Base-by-base conservation (phyloP, 2,888 invertebrate species). In the Anagyrus pseudococci region DNA sequence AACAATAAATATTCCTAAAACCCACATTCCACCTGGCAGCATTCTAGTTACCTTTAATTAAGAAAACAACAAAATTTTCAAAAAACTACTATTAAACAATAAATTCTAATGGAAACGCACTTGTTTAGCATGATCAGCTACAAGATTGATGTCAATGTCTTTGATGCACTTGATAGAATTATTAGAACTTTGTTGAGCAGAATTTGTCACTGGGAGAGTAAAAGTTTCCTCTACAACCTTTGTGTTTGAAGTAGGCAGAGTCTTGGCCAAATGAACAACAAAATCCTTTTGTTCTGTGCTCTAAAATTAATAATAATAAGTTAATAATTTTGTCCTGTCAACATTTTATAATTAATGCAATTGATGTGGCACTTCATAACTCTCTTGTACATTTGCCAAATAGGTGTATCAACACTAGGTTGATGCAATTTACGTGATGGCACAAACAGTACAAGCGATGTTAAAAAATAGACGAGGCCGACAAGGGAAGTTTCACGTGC, bases 1-100 rank as follows among this genome's bases (percentile, higher is more conserved):
- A 56, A 89, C 86, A 29, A 93, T 83, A 80, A 94, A 95, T 71
- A 94, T 84, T 68, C 91, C 96, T 76, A 94, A 84, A 50, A 96
- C 90, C 81, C 88, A 88, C 85, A 95, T 88, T 48, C 95, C 96
- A 44, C 96, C 96, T 33, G 95, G 93, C 66, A 96, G 83, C 94
- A 96, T 95, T 80, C 93, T 87, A 2, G 91, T 90, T 1, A 93
- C 85, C 86, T 86, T 23, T 33, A 48, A 48, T 56, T 60, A 47
- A n/a, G 29, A 52, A 17, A 53, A 41, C 25, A 52, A 19, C n/a
- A 29, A 40, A 40, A 57, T 33, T 47, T 7, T 22, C 17, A 1
- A 40, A 48, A n/a, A 23, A n/a, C 13, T 4, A 17, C 15, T 26
- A 17, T 52, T 43, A 41, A 19, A 2, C 13, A 54, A 46, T 4